Percentiles rank a stretch among this genome's conserved stretches.
phyloP scores from a whole-genome alignment of 2,888 invertebrate genomes.

The Colostygia pectinataria region DNA sequence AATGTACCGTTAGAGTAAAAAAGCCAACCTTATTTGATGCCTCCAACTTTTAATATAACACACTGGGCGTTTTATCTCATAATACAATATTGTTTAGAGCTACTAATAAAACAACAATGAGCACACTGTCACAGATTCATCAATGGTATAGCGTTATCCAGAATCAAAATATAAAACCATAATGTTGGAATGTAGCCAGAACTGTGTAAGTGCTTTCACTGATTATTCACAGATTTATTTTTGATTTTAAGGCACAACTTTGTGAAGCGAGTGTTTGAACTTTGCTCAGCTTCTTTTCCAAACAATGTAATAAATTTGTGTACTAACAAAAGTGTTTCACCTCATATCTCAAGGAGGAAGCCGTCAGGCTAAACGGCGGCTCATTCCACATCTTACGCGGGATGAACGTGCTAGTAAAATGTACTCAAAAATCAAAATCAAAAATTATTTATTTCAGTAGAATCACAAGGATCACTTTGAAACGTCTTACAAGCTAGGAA shows the following conservation, averaged over 20 bases:
- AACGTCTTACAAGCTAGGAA: too few species aligned
- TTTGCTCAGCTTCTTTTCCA: too few species aligned
- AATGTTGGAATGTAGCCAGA: constrained; percentile 51
- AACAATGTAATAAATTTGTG: too few species aligned
- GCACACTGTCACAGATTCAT: constrained; percentile 24
- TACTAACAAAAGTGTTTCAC: too few species aligned
- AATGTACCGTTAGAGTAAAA: constrained; percentile 21
- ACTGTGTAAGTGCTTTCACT: constrained; percentile 40
- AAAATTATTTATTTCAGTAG: too few species aligned
- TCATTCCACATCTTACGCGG: too few species aligned
- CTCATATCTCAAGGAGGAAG: too few species aligned
- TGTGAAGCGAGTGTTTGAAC: constrained; percentile 9
- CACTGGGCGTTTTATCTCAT: constrained; percentile 1
- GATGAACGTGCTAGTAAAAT: too few species aligned
- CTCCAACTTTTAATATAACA: background rate
- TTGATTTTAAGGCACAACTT: constrained; percentile 35
- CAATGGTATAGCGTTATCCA: constrained; percentile 35
- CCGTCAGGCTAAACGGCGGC: too few species aligned
- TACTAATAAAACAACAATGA: constrained; percentile 14
- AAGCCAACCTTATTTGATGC: constrained; percentile 11
- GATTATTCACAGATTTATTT: constrained; percentile 57
- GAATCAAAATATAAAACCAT: constrained; percentile 39
- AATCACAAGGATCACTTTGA: too few species aligned
- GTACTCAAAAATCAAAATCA: too few species aligned
- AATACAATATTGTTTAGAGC: constrained; percentile 1